A percentile compares a stretch with the other conserved stretches of the same genome.
phyloP scores from a whole-genome alignment of 2,797 vertebrate species.

The Molossus molossus region DNA sequence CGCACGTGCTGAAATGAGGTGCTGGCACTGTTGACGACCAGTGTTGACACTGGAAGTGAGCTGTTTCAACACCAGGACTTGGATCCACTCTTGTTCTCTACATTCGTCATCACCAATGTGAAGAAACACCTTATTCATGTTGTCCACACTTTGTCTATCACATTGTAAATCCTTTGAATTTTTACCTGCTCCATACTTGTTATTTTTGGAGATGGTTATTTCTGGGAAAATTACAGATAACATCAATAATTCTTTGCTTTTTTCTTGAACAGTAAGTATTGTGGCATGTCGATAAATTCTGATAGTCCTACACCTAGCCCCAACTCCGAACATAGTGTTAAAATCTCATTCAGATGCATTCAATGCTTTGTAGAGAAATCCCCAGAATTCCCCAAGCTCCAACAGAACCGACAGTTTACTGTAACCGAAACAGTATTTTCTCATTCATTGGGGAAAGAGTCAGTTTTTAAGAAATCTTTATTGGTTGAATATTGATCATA shows the following conservation, averaged over 20 bases:
- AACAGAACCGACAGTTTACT: not conserved
- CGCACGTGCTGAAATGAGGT: conserved; percentile 25
- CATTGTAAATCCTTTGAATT: not conserved
- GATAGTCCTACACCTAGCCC: not conserved
- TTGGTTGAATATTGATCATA: conserved; percentile 30
- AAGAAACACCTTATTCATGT: not conserved
- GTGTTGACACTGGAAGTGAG: not conserved
- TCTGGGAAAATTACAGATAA: conserved; percentile 36
- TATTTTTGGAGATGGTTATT: conserved; percentile 49
- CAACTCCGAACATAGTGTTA: not conserved
- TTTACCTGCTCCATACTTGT: not conserved
- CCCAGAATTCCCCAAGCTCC: not conserved
- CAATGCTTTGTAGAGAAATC: not conserved
- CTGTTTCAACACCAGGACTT: conserved; percentile 40
- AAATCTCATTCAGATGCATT: not conserved
- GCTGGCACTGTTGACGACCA: not conserved
- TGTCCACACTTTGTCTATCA: not conserved
- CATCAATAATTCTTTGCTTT: not conserved
- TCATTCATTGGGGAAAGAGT: not conserved
- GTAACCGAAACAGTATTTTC: not conserved
- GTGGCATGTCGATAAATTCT: not conserved
- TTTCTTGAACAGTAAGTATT: not conserved
- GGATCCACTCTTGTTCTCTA: not conserved
- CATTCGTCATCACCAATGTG: conserved; percentile 26
- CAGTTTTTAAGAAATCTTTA: not conserved